Evolutionary conservation across 2,888 invertebrate species (phyloP), one percentile per base, ranked within the genome.

Genomic region (Apamea sordens): DNA sequence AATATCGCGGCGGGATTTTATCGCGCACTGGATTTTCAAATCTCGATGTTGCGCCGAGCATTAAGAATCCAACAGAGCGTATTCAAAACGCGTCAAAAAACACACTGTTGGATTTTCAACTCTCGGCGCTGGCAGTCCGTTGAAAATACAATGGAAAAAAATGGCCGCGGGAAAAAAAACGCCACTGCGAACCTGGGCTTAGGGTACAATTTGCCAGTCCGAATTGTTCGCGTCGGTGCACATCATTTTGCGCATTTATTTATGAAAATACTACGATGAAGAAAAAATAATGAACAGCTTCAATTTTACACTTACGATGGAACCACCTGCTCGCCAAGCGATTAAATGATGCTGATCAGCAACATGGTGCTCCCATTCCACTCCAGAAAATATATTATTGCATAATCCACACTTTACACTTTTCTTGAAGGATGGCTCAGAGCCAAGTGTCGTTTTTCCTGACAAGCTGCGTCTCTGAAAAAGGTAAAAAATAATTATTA

Each of bases 331-430:
- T 84, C 87, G 91, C 93, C 93, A 94, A 71, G 92, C 93, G 77
- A 93, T 91, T 59, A 85, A 88, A 79, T 91, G 88, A 86, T 95
- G 95, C 50, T 90, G 79, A 53, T 87, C 80, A 50, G 85, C 82
- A 41, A 91, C 88, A 85, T 95, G 94, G 11, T 85, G 59, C 13
- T 92, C 88, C 94, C 94, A 95, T 64, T 93, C 90, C 8, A 21
- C 80, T 80, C 89, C 88, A 47, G 86, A 70, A 59, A 94, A 67
- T 41, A 89, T 72, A 73, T 88, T 82, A 44, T 88, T 77, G 76
- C 94, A 94, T 59, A 93, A 87, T 18, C 91, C 92, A 90, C 95
- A 94, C 80, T 92, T 92, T 10, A 92, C 80, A 44, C 80, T 89
- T 84, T 90, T 92, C 84, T 90, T 89, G 0, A 24, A 0, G 64